Percentiles rank a stretch among this genome's conserved stretches.
Evolutionary conservation across 2,113 vertebrate genomes (phyloP).

Genomic region (Dendrocopos noguchii): DNA sequence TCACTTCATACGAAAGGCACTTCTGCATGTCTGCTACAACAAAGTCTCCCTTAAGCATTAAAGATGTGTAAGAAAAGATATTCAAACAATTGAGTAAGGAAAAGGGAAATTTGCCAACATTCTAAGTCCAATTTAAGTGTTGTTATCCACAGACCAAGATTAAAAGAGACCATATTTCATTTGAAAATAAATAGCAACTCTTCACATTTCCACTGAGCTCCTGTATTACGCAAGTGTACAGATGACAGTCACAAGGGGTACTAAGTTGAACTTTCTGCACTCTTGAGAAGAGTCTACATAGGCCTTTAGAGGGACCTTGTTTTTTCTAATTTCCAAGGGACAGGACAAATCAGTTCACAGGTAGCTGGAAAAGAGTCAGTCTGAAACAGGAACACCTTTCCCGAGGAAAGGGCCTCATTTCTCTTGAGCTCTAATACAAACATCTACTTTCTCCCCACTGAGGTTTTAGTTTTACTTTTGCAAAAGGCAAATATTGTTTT

Average conservation of each 20-base stretch:
- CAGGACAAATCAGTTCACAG: not conserved
- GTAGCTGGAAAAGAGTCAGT: not conserved
- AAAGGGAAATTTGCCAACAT: not conserved
- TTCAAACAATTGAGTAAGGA: not conserved
- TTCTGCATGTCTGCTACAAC: not conserved
- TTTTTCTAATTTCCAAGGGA: not conserved
- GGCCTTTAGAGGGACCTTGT: not conserved
- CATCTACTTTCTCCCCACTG: not conserved
- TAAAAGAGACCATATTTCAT: not conserved
- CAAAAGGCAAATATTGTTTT: not conserved
- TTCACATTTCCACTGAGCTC: not conserved
- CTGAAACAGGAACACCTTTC: not conserved
- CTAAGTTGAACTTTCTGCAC: not conserved
- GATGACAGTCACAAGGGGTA: not conserved
- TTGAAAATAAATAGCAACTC: not conserved
- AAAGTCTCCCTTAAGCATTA: not conserved
- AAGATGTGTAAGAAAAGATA: not conserved
- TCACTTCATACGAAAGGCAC: constrained; percentile 24
- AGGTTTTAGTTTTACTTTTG: not conserved
- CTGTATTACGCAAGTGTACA: accelerated
- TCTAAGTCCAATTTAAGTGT: not conserved
- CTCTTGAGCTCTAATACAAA: not conserved
- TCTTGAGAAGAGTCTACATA: not conserved
- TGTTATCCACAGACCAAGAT: not conserved
- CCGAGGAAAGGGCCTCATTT: not conserved